Evolutionary conservation across 2,113 vertebrate species (phyloP).

Genomic region (Prochilodus magdalenae): DNA sequence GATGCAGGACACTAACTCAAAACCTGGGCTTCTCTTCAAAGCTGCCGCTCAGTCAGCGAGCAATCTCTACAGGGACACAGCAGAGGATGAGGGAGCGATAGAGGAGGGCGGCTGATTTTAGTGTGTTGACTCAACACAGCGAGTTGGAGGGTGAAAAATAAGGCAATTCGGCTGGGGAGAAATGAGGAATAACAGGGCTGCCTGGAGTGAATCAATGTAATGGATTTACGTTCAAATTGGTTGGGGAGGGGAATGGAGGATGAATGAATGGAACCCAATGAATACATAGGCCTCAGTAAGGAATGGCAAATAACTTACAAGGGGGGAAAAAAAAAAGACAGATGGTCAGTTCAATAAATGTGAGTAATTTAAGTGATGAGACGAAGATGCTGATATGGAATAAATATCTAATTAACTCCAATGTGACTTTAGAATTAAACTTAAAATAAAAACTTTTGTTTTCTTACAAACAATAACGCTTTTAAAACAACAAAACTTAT

Average conservation of each 20-base stretch:
- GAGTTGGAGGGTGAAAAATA: slow-evolving; percentile 72
- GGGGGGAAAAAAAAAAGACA: slow-evolving; percentile 17
- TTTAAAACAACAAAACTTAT: too few species aligned
- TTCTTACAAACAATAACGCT: too few species aligned
- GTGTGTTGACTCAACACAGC: slow-evolving; percentile 60
- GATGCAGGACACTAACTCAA: slow-evolving; percentile 36
- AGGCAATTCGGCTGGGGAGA: slow-evolving; percentile 64
- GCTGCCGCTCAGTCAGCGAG: slow-evolving; percentile 32
- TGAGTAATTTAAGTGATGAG: not conserved
- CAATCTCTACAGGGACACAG: not conserved
- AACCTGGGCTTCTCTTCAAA: slow-evolving; percentile 32
- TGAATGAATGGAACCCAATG: slow-evolving; percentile 51
- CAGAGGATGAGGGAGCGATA: slow-evolving; percentile 25
- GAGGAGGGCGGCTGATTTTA: slow-evolving; percentile 43
- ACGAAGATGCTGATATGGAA: not conserved
- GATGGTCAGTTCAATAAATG: slow-evolving; percentile 24
- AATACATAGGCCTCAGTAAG: slow-evolving; percentile 54
- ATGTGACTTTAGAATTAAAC: not conserved
- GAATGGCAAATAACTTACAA: slow-evolving; percentile 54
- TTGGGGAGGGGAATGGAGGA: slow-evolving; percentile 46
- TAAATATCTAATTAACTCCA: not conserved
- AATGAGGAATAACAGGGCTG: slow-evolving; percentile 70
- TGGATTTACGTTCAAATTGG: slow-evolving; percentile 67
- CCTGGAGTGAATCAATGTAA: slow-evolving; percentile 69
- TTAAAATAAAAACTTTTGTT: not conserved